phyloP scores from a whole-genome alignment of 2,113 vertebrate species.

The Rhinopomastus cyanomelas region DNA sequence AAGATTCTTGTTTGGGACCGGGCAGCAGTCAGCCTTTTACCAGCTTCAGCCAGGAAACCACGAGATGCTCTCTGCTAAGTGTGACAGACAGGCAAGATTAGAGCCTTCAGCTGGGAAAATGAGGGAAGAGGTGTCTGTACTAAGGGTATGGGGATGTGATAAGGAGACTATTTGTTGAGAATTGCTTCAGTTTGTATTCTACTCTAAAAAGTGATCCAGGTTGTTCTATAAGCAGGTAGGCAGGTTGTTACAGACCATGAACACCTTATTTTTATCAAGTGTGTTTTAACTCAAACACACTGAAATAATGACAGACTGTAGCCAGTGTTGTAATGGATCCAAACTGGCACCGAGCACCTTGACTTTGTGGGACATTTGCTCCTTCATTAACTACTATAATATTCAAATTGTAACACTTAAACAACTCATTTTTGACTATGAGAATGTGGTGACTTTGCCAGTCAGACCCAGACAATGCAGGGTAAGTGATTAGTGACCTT shows the following conservation, averaged over 20 bases:
- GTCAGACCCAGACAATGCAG: background rate
- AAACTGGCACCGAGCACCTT: background rate
- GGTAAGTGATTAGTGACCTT: background rate
- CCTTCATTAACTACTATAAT: background rate
- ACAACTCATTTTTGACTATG: background rate
- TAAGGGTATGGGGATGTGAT: background rate
- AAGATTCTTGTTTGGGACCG: background rate
- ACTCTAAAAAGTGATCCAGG: background rate
- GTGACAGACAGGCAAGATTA: accelerated
- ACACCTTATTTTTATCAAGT: background rate
- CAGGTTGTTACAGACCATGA: background rate
- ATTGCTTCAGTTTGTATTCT: background rate
- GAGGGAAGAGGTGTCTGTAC: background rate
- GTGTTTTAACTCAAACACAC: background rate
- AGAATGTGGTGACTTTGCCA: background rate
- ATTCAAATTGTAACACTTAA: background rate
- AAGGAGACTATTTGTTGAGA: background rate
- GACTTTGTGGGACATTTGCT: background rate
- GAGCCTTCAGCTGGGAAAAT: background rate
- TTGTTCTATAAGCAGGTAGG: background rate
- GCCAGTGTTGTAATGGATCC: accelerated
- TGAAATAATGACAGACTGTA: background rate
- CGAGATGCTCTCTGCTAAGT: background rate
- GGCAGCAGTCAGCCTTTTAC: background rate
- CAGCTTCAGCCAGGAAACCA: background rate